Evolutionary conservation across 2,888 invertebrate genomes (phyloP).

Genomic region (Reticulitermes lucifugus): DNA sequence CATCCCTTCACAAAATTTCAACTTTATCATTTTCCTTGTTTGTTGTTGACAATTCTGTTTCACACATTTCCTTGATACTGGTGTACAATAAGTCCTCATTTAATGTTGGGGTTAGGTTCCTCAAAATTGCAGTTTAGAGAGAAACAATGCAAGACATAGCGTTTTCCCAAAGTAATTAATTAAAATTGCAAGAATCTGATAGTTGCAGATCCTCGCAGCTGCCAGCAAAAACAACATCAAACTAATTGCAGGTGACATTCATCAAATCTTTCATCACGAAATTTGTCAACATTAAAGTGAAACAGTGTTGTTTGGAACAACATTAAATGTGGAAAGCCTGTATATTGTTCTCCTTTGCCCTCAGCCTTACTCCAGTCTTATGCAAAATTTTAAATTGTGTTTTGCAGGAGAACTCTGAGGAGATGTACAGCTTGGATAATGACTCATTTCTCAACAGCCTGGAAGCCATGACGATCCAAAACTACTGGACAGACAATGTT

Average conservation of each 20-base stretch:
- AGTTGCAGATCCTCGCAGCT: too few relatives aligned
- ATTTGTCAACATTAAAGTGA: too few relatives aligned
- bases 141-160: too few relatives aligned
- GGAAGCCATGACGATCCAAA: slow-evolving; percentile 94
- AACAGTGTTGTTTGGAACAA: too few relatives aligned
- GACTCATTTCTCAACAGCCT: slow-evolving; percentile 93
- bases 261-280: too few relatives aligned
- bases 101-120: too few relatives aligned
- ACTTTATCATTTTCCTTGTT: background rate
- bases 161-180: too few relatives aligned
- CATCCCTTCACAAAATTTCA: background rate
- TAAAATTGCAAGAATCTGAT: too few relatives aligned
- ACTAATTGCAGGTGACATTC: too few relatives aligned
- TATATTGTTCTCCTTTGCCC: background rate
- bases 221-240: too few relatives aligned
- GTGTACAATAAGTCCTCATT: background rate
- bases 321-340: too few relatives aligned
- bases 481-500: slow-evolving; percentile 93
- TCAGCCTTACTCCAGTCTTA: background rate
- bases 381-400: background rate
- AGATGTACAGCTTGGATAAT: slow-evolving; percentile 94
- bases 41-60: background rate
- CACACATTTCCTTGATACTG: background rate
- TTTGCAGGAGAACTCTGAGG: slow-evolving; percentile 90
- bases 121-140: too few relatives aligned